Evolutionary conservation across 2,888 invertebrate species (phyloP).

Genomic region (Stenodema calcarata): DNA sequence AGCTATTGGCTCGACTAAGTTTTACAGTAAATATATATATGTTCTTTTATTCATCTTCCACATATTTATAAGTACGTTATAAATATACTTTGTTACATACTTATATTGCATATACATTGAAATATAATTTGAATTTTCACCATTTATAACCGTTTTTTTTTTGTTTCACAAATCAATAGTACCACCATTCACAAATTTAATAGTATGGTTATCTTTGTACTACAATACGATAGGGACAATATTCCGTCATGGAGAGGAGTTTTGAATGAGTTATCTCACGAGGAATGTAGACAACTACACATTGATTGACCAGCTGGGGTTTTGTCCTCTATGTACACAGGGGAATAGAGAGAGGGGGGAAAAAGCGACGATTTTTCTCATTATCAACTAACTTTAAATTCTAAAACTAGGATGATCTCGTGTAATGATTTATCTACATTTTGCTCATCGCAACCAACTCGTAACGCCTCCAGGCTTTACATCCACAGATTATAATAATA

Average conservation of each 20-base stretch:
- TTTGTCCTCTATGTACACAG: conserved; percentile 1
- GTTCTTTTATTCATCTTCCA: not conserved
- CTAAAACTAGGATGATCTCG: not conserved
- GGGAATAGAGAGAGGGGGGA: not conserved
- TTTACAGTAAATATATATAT: conserved; percentile 28
- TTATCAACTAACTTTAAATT: not conserved
- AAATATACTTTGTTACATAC: conserved; percentile 30
- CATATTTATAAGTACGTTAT: conserved; percentile 42
- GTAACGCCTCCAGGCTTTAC: too few relatives aligned
- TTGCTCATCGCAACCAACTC: not conserved
- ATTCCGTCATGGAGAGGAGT: conserved; percentile 16
- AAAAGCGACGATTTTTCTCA: not conserved
- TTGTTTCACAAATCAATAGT: too few relatives aligned
- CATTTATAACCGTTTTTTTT: conserved; percentile 12
- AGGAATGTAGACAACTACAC: not conserved
- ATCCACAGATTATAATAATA: too few relatives aligned
- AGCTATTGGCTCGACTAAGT: conserved; percentile 40
- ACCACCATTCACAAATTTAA: not conserved
- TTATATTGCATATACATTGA: conserved; percentile 36
- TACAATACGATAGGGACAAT: conserved; percentile 1
- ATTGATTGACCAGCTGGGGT: conserved; percentile 19
- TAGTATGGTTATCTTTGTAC: not conserved
- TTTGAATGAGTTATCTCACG: not conserved
- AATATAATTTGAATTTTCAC: conserved; percentile 13
- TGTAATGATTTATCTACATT: not conserved